A percentile compares a stretch with the other conserved stretches of the same genome.
Evolutionary conservation across 2,888 invertebrate species (phyloP).

Genomic region (Parnassius apollo): DNA sequence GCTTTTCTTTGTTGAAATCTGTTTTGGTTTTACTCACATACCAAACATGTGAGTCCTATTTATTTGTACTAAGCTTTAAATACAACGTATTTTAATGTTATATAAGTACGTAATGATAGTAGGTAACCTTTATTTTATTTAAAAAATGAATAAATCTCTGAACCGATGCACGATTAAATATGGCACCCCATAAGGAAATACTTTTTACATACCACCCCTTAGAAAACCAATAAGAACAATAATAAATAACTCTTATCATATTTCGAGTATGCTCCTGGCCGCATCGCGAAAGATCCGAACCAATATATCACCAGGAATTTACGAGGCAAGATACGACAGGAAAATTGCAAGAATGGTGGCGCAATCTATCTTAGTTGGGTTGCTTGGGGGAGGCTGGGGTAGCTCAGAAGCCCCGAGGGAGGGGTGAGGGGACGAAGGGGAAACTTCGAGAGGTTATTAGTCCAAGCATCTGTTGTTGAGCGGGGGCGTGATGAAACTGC

Average conservation of each 20-base stretch:
- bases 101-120: background rate
- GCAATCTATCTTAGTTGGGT: constrained; percentile 93
- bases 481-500: constrained; percentile 80
- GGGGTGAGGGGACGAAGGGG: constrained; percentile 66
- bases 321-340: constrained; percentile 95
- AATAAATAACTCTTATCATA: constrained; percentile 82
- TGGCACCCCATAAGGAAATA: constrained; percentile 52
- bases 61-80: constrained; percentile 12
- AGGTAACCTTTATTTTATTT: too few species aligned
- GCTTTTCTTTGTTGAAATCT: constrained; percentile 40
- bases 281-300: constrained; percentile 81
- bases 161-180: constrained; percentile 39
- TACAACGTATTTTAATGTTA: constrained; percentile 5
- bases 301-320: constrained; percentile 93
- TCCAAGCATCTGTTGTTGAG: constrained; percentile 82
- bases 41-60: constrained; percentile 34
- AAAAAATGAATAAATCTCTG: background rate
- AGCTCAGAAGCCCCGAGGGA: constrained; percentile 53
- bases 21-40: constrained; percentile 39
- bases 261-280: constrained; percentile 82
- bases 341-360: constrained; percentile 96
- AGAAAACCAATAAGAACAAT: constrained; percentile 81
- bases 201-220: constrained; percentile 56
- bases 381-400: constrained; percentile 75
- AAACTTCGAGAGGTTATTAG: constrained; percentile 83